Percentiles rank a stretch among this genome's conserved stretches.
These are phyloP conservation scores for Melieria picta DNA, from an alignment of 2,888 invertebrate species.

Conservation along the genomic window DNA sequence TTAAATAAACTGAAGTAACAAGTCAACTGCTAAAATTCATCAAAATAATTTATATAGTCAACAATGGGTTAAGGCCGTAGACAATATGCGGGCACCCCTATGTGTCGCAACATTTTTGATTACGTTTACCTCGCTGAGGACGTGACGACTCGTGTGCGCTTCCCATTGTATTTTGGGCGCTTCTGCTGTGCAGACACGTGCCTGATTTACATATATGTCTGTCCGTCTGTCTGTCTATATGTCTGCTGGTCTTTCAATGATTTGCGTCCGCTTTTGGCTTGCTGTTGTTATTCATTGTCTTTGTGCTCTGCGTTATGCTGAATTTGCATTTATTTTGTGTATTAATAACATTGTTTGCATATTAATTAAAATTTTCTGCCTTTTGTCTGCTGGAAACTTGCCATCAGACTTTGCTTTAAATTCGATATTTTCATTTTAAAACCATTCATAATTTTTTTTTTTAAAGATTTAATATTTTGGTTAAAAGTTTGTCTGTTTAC, in stretches of 20 bases:
- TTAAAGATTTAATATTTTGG: too few species aligned
- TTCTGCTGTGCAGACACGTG: slow-evolving; percentile 6
- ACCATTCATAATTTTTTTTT: not conserved
- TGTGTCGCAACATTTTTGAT: slow-evolving; percentile 32
- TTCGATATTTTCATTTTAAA: not conserved
- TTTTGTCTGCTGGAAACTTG: slow-evolving; percentile 22
- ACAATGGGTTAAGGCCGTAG: too few species aligned
- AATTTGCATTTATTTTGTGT: slow-evolving; percentile 40
- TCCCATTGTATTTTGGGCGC: slow-evolving; percentile 3
- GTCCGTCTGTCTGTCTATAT: not conserved
- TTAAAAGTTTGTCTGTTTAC: too few species aligned
- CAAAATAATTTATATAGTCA: too few species aligned
- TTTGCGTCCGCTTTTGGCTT: slow-evolving; percentile 13
- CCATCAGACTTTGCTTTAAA: slow-evolving; percentile 2
- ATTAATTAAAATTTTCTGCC: slow-evolving; percentile 25
- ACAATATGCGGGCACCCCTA: slow-evolving; percentile 27
- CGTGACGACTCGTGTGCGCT: slow-evolving; percentile 1
- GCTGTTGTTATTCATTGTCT: slow-evolving; percentile 1
- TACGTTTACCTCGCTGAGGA: slow-evolving; percentile 23
- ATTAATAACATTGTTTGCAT: slow-evolving; percentile 35
- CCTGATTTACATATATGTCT: not conserved
- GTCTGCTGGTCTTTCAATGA: slow-evolving; percentile 9
- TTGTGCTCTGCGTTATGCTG: slow-evolving; percentile 13
- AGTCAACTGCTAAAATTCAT: too few species aligned
- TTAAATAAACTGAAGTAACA: too few species aligned